Percentiles rank a stretch among this genome's conserved stretches.
phyloP scores from a whole-genome alignment of 2,888 invertebrate genomes.

The Gymnocheta viridis region DNA sequence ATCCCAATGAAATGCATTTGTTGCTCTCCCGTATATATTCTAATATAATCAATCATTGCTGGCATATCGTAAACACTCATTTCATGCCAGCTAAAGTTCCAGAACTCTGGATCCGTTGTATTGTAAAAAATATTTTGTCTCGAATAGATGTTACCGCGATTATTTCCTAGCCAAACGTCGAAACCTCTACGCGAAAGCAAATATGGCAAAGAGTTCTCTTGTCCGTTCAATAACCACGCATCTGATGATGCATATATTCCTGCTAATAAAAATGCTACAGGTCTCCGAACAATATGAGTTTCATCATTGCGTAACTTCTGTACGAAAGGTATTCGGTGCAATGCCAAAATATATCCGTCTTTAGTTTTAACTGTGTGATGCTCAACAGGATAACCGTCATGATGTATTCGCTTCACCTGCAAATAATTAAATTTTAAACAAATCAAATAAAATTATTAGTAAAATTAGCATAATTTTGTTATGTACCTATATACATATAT shows the following conservation, averaged over 20 bases:
- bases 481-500: no score
- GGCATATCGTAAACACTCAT: constrained; percentile 80
- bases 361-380: constrained; percentile 84
- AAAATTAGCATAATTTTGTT: not conserved
- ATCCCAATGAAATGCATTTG: constrained; percentile 80
- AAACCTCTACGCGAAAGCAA: constrained; percentile 79
- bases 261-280: constrained; percentile 79
- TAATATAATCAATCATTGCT: constrained; percentile 79
- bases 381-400: constrained; percentile 82
- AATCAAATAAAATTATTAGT: not conserved
- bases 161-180: constrained; percentile 81
- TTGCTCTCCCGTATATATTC: constrained; percentile 75
- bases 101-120: constrained; percentile 82
- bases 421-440: constrained; percentile 49
- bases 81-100: constrained; percentile 81
- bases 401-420: constrained; percentile 79
- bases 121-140: constrained; percentile 77
- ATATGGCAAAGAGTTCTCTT: constrained; percentile 80
- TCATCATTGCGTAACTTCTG: constrained; percentile 62
- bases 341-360: constrained; percentile 79
- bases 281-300: constrained; percentile 74
- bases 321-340: constrained; percentile 79
- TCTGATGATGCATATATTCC: constrained; percentile 80
- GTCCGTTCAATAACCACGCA: constrained; percentile 80
- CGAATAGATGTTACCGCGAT: constrained; percentile 80